Percentiles rank a stretch among this genome's conserved stretches.
These are phyloP conservation scores for Isotomurus palustris DNA, from an alignment of 2,888 invertebrate species.

Conservation along the genomic window DNA sequence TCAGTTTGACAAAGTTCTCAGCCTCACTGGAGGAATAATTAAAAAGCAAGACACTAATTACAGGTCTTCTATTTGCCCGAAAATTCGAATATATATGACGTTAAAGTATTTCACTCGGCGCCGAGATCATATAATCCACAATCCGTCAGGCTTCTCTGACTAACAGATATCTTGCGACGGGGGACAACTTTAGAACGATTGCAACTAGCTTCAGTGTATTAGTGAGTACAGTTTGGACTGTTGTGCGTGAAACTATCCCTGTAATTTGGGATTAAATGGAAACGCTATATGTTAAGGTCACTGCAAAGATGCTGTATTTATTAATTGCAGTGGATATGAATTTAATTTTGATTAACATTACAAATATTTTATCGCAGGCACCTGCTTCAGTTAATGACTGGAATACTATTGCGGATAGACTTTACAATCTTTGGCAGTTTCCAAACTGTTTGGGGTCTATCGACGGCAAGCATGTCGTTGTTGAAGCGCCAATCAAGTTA, in stretches of 20 bases:
- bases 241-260: background rate
- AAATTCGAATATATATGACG: background rate
- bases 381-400: background rate
- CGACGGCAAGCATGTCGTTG: slow-evolving; percentile 13
- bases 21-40: background rate
- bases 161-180: background rate
- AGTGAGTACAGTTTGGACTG: background rate
- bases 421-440: slow-evolving; percentile 7
- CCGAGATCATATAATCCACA: no score
- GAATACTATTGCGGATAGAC: background rate
- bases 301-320: no score
- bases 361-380: no score
- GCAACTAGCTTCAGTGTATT: background rate
- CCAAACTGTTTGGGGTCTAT: slow-evolving; percentile 17
- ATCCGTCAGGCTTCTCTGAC: background rate
- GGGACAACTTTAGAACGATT: background rate
- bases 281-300: background rate
- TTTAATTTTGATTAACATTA: background rate
- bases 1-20: background rate
- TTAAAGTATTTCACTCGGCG: no score
- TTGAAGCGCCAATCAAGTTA: background rate
- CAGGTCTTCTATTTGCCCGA: background rate
- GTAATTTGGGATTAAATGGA: background rate
- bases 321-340: no score
- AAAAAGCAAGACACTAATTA: background rate